A percentile compares a stretch with the other conserved stretches of the same genome.
These are phyloP conservation scores for Thoracochromis brauschi DNA, from an alignment of 2,113 vertebrate species.

Conservation along the genomic window DNA sequence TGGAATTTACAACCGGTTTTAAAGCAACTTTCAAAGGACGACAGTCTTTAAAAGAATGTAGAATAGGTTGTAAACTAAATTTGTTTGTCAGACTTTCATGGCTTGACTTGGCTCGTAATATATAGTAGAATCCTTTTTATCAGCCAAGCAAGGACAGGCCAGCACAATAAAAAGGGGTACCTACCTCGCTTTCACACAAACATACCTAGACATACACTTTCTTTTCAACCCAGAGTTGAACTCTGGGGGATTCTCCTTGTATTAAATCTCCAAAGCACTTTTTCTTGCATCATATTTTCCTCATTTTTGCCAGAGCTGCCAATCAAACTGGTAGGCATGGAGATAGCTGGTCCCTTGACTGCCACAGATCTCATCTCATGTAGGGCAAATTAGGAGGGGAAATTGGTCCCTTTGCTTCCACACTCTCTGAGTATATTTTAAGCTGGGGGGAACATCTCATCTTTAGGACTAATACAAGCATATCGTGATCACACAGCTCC, in stretches of 20 bases:
- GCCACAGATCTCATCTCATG: conserved; percentile 7
- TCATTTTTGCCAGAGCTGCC: neutral
- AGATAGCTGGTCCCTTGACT: neutral
- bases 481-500: neutral
- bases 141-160: conserved; percentile 39
- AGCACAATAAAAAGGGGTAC: neutral
- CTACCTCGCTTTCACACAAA: neutral
- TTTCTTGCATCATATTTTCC: neutral
- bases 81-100: conserved; percentile 57
- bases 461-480: neutral
- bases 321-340: conserved; percentile 35
- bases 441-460: conserved; percentile 8
- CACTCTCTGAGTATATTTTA: neutral
- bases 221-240: neutral
- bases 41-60: conserved; percentile 47
- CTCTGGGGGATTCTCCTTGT: neutral
- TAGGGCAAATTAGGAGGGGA: conserved; percentile 19
- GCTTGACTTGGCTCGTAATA: conserved; percentile 13
- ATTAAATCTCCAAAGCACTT: neutral
- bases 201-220: neutral
- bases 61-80: conserved; percentile 57
- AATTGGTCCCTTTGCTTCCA: conserved; percentile 14
- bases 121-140: conserved; percentile 26
- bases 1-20: conserved; percentile 57
- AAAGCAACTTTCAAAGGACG: conserved; percentile 44